Evolutionary conservation across 2,797 vertebrate species (phyloP), one percentile per base, ranked within the genome.

Genomic region (Sebastes iracundus): DNA sequence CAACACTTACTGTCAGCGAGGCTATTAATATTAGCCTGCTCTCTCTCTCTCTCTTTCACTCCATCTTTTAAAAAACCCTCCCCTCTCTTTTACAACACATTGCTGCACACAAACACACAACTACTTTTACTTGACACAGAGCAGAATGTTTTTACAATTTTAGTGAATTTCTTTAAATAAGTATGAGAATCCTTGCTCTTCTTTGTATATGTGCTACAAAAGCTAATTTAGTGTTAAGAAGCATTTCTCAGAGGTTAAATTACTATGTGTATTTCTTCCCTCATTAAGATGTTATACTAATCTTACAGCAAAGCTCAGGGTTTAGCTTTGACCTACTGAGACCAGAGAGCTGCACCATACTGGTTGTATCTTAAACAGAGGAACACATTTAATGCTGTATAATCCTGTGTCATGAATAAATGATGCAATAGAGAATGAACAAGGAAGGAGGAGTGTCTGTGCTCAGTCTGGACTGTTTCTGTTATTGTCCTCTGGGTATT

Each of bases 1-100:
- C 93, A 94, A 94, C 95, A 93, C 92, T 96, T 96, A 96, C 94
- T 95, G 95, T 96, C 93, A 95, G 80, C 11, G 81, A 35, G 67
- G 92, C 95, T 96, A 96, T 96, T 95, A 96, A 96, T 96, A 96
- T 92, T 90, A 91, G 76, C 86, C 70, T 71, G 72, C 60, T 86
- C 81, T 88, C 82, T 84, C 63, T 32, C 84, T 10, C 79, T 85
- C 82, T 87, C 53, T 80, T 53, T 53, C 49, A 53, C 49, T 53
- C 20, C 7, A 53, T 53, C 49, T 53, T n/a, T 77, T 23, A 23
- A 73, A 82, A 76, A 82, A 70, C 65, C 14, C 71, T 83, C 56
- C 59, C 35, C 27, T 80, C 56, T 80, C 56, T 84, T 80, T 69
- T 64, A 56, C n/a, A 75, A 80, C 67, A 84, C 75, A 58, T 62